Evolutionary conservation across 2,888 invertebrate genomes (phyloP), one percentile per base, ranked within the genome.

Genomic region (Neria commutata): DNA sequence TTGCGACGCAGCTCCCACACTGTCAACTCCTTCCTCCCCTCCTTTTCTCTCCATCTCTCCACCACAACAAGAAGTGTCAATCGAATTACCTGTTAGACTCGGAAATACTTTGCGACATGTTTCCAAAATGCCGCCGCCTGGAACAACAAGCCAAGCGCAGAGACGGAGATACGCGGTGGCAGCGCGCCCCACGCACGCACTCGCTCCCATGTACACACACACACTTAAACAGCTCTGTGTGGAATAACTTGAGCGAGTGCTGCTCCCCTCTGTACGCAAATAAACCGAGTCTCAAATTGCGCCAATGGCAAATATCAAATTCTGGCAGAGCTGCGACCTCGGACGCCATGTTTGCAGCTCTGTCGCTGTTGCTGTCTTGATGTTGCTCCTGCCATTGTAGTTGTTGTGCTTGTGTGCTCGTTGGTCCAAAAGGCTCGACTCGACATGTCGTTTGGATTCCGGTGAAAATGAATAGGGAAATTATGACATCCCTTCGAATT

Each of bases 51-150:
- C 24, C 29, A 23, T 53, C 37, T 51, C 47, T 55, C 62, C 49
- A 19, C 59, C 61, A 74, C 67, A 72, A 67, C 76, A 71, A 70
- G 70, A 77, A 76, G 76, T 77, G 78, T 78, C 78, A 77, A 77
- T 78, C 77, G 78, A 76, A 76, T 76, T 76, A 76, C 75, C 75
- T 74, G 74, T 70, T 74, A 68, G 75, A 73, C 68, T 67, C 70
- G 65, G 71, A 72, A 75, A 74, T 76, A 73, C 70, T 72, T 76
- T 71, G 75, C 76, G 76, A 74, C 75, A 74, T 74, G 74, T 73
- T 73, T 70, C 73, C 73, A 70, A 75, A 70, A 69, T 64, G 62
- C 23, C 25, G 62, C 61, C n/a, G 67, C 61, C 65, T 17, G 19
- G n/a, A 57, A 54, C 62, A 51, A 54, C 64, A 57, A 11, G 2